Conservation (phyloP, 2,113 vertebrate species). For the Scomber japonicus region DNA sequence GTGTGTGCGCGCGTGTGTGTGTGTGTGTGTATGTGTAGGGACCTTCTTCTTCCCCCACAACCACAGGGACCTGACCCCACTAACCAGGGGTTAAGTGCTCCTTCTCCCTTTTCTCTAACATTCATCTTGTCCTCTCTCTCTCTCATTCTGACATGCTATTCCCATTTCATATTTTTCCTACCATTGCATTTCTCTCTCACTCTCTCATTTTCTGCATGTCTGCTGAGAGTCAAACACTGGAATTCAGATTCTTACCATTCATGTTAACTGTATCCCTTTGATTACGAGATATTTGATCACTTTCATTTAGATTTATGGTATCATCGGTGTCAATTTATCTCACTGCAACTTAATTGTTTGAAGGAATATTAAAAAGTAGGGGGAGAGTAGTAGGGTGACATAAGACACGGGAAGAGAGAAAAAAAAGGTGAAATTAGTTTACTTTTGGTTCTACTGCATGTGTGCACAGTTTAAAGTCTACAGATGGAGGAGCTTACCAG, state of each 20-base stretch:
- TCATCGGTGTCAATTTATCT: neutral
- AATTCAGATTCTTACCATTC: constrained; percentile 16
- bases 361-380: neutral
- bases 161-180: constrained; percentile 48
- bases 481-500: no score
- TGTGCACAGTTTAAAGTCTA: no score
- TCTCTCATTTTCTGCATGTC: constrained; percentile 30
- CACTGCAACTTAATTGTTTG: neutral
- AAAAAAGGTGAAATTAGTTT: no score
- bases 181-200: constrained; percentile 33
- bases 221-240: constrained; percentile 11
- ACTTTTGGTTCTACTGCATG: no score
- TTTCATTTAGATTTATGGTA: neutral
- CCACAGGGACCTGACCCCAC: constrained; percentile 75
- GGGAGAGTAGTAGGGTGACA: neutral
- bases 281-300: neutral
- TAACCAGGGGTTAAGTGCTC: constrained; percentile 82
- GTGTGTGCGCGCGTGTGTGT: constrained; percentile 32
- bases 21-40: constrained; percentile 38
- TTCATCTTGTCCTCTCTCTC: constrained; percentile 63
- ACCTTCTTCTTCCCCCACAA: constrained; percentile 65
- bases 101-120: constrained; percentile 66
- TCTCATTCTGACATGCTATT: constrained; percentile 55
- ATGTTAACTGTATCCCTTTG: neutral
- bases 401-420: no score